Evolutionary conservation across 2,888 invertebrate species (phyloP).

Genomic region (Celastrina argiolus): DNA sequence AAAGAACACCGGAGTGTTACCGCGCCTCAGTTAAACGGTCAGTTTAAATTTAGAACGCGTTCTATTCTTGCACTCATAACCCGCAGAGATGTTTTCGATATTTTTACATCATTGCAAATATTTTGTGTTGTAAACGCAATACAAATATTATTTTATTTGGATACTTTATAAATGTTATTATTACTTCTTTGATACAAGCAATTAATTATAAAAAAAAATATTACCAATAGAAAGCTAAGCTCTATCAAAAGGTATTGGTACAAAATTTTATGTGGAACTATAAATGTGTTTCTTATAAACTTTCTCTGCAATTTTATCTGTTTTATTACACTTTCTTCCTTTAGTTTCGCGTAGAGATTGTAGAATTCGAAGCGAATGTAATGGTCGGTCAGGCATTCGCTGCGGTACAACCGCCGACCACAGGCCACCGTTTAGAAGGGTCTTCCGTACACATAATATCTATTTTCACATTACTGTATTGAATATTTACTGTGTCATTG

Average conservation of each 20-base stretch:
- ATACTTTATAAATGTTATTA: not conserved
- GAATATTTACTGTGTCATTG: not conserved
- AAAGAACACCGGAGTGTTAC: constrained; percentile 63
- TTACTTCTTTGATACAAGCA: not conserved
- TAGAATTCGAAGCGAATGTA: not conserved
- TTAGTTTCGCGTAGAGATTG: not conserved
- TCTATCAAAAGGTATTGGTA: not conserved
- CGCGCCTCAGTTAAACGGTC: constrained; percentile 64
- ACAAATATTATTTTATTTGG: not conserved
- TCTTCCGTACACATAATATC: not conserved
- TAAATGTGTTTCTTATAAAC: not conserved
- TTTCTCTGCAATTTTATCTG: not conserved
- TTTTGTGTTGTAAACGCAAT: constrained; percentile 14
- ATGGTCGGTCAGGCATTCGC: not conserved
- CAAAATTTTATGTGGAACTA: not conserved
- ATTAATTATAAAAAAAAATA: not conserved
- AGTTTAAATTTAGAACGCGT: constrained; percentile 69
- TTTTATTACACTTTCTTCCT: not conserved
- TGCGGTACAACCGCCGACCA: constrained; percentile 5
- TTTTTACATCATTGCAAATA: constrained; percentile 48
- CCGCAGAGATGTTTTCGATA: constrained; percentile 67
- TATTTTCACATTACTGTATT: not conserved
- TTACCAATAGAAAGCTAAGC: not conserved
- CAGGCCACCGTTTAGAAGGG: not conserved
- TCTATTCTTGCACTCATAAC: constrained; percentile 73